Evolutionary conservation across 2,888 invertebrate species (phyloP).

Genomic region (Netelia inedita): DNA sequence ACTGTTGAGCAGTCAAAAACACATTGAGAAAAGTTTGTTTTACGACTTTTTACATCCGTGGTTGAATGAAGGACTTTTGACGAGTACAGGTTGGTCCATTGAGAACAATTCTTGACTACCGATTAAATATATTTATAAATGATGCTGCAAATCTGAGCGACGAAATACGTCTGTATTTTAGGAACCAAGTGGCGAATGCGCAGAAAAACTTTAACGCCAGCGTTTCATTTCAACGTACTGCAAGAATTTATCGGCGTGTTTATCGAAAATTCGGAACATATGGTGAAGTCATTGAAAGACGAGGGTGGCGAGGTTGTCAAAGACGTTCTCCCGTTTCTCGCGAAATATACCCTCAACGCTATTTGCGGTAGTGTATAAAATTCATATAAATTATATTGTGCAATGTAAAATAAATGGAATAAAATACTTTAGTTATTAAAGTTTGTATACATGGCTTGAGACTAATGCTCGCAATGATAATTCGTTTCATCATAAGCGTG

Average conservation of each 20-base stretch:
- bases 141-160: not conserved
- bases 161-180: not conserved
- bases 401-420: not conserved
- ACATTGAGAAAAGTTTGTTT: constrained; percentile 79
- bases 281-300: constrained; percentile 77
- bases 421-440: not conserved
- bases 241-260: constrained; percentile 82
- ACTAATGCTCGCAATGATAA: not conserved
- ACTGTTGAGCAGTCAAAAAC: constrained; percentile 75
- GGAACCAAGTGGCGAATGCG: constrained; percentile 85
- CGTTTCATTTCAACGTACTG: constrained; percentile 88
- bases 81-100: constrained; percentile 76
- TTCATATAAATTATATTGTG: not conserved
- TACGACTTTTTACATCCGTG: constrained; percentile 83
- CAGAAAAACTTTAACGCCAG: constrained; percentile 87
- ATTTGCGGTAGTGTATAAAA: constrained; percentile 80
- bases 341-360: constrained; percentile 87
- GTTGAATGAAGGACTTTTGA: constrained; percentile 81
- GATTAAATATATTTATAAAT: not conserved
- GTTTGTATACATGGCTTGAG: not conserved
- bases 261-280: constrained; percentile 83
- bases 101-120: not conserved
- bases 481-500: not conserved
- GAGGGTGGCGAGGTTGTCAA: constrained; percentile 78
- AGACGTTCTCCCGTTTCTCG: constrained; percentile 87